These are phyloP conservation scores for Pagetopsis macropterus DNA, from an alignment of 2,797 vertebrate genomes.

Conservation along the genomic window DNA sequence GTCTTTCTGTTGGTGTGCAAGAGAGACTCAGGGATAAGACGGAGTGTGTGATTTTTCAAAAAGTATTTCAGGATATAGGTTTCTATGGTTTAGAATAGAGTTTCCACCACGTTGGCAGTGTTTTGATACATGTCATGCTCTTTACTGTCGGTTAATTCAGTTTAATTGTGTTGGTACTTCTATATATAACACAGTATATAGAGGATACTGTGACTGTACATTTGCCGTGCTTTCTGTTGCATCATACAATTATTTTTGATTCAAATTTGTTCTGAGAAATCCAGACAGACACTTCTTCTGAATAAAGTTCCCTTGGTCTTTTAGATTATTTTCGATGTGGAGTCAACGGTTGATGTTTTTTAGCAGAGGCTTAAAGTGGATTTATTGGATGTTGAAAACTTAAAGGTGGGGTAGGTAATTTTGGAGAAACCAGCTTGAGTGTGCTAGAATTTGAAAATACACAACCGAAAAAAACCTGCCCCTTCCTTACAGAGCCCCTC, in stretches of 20 bases:
- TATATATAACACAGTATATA: no score
- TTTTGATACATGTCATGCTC: slow-evolving; percentile 8
- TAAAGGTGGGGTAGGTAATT: background rate
- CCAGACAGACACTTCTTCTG: background rate
- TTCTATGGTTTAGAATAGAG: slow-evolving; percentile 15
- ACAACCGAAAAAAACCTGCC: no score
- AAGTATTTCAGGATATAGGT: slow-evolving; percentile 45
- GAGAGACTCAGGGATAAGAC: background rate
- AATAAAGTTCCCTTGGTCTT: slow-evolving; percentile 34
- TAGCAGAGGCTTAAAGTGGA: slow-evolving; percentile 31
- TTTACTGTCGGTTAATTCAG: no score
- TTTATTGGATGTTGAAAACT: slow-evolving; percentile 31
- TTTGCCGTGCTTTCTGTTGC: slow-evolving; percentile 1
- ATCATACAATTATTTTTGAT: background rate
- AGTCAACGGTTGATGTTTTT: slow-evolving; percentile 19
- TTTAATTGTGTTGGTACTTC: no score
- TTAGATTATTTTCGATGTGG: slow-evolving; percentile 45
- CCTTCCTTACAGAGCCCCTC: no score
- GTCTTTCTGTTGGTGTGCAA: slow-evolving; percentile 16
- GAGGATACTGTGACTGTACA: background rate
- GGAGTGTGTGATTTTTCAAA: slow-evolving; percentile 44
- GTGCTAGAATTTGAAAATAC: no score
- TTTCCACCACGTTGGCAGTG: slow-evolving; percentile 4
- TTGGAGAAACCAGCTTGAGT: no score
- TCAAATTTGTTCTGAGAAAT: slow-evolving; percentile 1